Evolutionary conservation across 53 echinoderm and acorn worm genomes (phyloP).

Genomic region (Henricia sp.): DNA sequence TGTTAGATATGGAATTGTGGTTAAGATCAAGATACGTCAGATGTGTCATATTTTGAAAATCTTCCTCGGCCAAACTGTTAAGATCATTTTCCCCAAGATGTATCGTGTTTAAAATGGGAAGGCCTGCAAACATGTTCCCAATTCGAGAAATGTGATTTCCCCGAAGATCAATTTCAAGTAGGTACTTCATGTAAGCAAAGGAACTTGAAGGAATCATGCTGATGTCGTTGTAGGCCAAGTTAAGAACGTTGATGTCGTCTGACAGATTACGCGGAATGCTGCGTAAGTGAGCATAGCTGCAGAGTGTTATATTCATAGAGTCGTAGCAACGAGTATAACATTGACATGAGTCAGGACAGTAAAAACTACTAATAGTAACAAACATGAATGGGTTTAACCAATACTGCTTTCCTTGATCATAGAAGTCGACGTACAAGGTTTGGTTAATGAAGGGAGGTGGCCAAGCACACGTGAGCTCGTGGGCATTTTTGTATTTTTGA

Average conservation of each 20-base stretch:
- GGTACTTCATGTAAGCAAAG: conserved; percentile 16
- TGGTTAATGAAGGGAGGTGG: neutral
- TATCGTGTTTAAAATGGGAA: conserved; percentile 1
- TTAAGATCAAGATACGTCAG: conserved; percentile 37
- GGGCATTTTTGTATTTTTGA: conserved; percentile 29
- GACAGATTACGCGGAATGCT: conserved; percentile 42
- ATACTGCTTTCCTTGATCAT: neutral
- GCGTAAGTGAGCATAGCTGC: conserved; percentile 1
- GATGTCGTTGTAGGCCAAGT: conserved; percentile 13
- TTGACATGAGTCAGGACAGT: conserved; percentile 40
- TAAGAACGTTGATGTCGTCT: conserved; percentile 5
- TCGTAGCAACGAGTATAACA: conserved; percentile 21
- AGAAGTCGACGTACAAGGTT: too few species aligned
- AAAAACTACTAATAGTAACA: neutral
- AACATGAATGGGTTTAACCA: neutral
- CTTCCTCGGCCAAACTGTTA: neutral
- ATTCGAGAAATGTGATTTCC: conserved; percentile 8
- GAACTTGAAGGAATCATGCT: neutral
- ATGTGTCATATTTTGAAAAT: conserved; percentile 19
- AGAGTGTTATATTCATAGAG: conserved; percentile 18
- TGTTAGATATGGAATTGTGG: conserved; percentile 18
- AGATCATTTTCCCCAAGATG: conserved; percentile 30
- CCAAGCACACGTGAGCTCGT: conserved; percentile 33
- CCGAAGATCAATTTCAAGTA: conserved; percentile 16
- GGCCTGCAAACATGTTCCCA: conserved; percentile 9